Conservation (phyloP, 2,797 vertebrate genomes). For the Cynodonichthys magdalenae region DNA sequence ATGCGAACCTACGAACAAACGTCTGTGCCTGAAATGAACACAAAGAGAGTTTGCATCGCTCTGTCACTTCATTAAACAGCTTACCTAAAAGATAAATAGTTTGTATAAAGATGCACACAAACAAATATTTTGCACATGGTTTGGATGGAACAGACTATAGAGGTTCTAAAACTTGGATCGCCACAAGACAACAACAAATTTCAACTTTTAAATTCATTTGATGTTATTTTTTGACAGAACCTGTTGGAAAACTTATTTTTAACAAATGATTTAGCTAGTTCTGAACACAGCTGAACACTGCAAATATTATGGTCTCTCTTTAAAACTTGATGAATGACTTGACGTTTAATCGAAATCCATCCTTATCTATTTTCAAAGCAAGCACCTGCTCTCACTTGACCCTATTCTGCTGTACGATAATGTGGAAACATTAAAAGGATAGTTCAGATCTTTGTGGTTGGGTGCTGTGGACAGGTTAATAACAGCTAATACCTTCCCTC, state of each 20-base stretch:
- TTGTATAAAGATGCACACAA: conserved; percentile 6
- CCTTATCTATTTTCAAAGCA: conserved; percentile 34
- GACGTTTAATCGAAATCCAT: background rate
- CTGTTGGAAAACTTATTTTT: no score
- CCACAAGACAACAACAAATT: no score
- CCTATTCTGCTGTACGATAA: conserved; percentile 44
- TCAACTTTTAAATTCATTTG: no score
- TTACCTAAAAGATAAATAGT: conserved; percentile 20
- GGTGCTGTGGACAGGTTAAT: no score
- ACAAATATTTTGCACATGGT: no score
- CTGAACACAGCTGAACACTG: background rate
- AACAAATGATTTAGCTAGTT: background rate
- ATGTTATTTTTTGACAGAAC: no score
- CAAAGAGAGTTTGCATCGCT: conserved; percentile 10
- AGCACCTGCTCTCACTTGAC: conserved; percentile 29
- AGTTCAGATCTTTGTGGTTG: no score
- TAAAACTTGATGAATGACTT: conserved; percentile 14
- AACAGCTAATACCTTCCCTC: no score
- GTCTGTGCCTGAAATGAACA: conserved; percentile 11
- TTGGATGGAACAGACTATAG: no score
- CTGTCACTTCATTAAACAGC: conserved; percentile 25
- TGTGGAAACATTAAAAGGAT: conserved; percentile 45
- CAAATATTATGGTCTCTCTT: conserved; percentile 1
- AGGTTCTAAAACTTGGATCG: no score
- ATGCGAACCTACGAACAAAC: conserved; percentile 19